A percentile compares a stretch with the other conserved stretches of the same genome.
Conservation (phyloP, 2,113 vertebrate species). For the Epinephelus lanceolatus region DNA sequence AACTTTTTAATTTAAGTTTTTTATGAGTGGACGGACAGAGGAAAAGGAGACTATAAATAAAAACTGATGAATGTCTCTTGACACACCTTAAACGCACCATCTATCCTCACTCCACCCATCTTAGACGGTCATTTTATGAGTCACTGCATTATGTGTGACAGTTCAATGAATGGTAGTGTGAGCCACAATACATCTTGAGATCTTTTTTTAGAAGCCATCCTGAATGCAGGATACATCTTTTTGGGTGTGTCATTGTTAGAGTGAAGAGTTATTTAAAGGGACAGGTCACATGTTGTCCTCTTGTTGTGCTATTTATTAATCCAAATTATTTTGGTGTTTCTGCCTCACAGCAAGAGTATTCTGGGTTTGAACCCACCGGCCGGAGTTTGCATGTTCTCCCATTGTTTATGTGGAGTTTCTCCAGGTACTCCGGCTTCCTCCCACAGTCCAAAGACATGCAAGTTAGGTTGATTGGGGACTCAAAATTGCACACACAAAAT, state of each 20-base stretch:
- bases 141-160: background rate
- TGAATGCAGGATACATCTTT: too few relatives aligned
- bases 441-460: too few relatives aligned
- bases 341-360: too few relatives aligned
- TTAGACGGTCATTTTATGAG: background rate
- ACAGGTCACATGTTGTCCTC: too few relatives aligned
- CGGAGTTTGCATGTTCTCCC: too few relatives aligned
- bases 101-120: background rate
- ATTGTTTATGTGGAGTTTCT: too few relatives aligned
- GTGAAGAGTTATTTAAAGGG: background rate
- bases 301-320: too few relatives aligned
- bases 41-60: background rate
- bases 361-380: too few relatives aligned
- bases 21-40: background rate
- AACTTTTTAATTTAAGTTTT: background rate
- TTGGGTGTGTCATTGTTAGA: background rate
- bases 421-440: too few relatives aligned
- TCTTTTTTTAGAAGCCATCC: background rate
- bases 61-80: background rate
- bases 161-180: background rate
- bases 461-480: too few relatives aligned
- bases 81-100: slow-evolving; percentile 2
- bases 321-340: too few relatives aligned
- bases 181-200: background rate
- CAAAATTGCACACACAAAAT: too few relatives aligned